Evolutionary conservation across 2,113 vertebrate species (phyloP).

Genomic region (Ochotona curzoniae): DNA sequence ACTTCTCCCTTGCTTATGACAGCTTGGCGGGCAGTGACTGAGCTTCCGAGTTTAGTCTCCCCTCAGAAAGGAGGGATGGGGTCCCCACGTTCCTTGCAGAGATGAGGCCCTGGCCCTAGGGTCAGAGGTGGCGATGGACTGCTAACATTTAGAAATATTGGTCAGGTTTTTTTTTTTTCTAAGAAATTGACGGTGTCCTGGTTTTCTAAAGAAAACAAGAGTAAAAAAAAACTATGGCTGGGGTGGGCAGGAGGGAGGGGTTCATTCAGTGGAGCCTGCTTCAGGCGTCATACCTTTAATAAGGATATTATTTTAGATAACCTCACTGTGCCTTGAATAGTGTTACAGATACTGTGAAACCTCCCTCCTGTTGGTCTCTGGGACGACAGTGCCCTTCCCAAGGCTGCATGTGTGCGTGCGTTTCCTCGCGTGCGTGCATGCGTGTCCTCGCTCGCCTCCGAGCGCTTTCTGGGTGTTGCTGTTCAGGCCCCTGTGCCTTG

Average conservation of each 20-base stretch:
- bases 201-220: too few relatives aligned
- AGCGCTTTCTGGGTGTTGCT: too few relatives aligned
- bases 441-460: fast-evolving
- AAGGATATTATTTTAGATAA: background rate
- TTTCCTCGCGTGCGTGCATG: too few relatives aligned
- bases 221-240: background rate
- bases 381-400: fast-evolving
- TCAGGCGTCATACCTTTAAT: background rate
- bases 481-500: background rate
- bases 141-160: too few relatives aligned
- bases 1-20: background rate
- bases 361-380: background rate
- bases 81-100: too few relatives aligned
- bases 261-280: background rate
- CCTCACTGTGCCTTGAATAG: background rate
- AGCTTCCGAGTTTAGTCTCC: background rate
- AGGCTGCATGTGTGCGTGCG: fast-evolving
- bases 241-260: background rate
- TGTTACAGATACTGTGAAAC: background rate
- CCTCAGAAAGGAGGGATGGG: too few relatives aligned
- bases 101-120: background rate
- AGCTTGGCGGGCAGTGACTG: too few relatives aligned
- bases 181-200: too few relatives aligned
- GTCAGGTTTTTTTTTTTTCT: too few relatives aligned
- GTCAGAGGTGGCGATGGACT: too few relatives aligned